phyloP scores from a whole-genome alignment of 2,888 invertebrate genomes.

The Rapana venosa region DNA sequence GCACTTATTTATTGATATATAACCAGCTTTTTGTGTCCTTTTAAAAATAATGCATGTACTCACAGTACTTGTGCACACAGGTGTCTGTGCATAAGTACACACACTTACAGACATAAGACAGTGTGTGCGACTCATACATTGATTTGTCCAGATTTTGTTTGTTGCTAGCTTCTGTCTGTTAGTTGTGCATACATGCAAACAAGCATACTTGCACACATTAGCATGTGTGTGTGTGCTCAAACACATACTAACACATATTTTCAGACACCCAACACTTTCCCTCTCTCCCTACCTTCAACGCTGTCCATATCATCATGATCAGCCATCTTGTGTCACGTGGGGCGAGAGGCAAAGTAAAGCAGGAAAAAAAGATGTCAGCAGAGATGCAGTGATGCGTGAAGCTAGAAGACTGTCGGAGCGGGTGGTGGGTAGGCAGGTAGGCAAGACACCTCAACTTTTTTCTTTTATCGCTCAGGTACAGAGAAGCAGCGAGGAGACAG shows the following conservation, averaged over 20 bases:
- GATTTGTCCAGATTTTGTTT: no score
- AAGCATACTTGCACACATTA: not conserved
- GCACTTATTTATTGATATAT: no score
- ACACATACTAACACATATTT: not conserved
- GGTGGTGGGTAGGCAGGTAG: not conserved
- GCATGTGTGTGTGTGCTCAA: not conserved
- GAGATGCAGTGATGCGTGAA: slow-evolving; percentile 18
- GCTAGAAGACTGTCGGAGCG: not conserved
- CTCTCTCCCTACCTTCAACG: slow-evolving; percentile 38
- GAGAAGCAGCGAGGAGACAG: not conserved
- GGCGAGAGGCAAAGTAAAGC: not conserved
- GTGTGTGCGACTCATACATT: no score
- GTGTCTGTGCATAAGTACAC: no score
- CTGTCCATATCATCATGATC: slow-evolving; percentile 46
- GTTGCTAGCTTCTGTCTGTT: no score
- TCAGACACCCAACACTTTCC: not conserved
- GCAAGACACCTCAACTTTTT: slow-evolving; percentile 16
- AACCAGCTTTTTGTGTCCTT: no score
- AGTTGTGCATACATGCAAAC: not conserved
- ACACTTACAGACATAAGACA: no score
- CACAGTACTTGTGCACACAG: no score
- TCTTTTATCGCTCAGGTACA: not conserved
- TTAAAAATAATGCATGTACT: no score
- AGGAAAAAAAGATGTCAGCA: not conserved
- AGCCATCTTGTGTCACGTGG: slow-evolving; percentile 40